phyloP scores from a whole-genome alignment of 2,113 vertebrate genomes.

The Steatornis caripensis region DNA sequence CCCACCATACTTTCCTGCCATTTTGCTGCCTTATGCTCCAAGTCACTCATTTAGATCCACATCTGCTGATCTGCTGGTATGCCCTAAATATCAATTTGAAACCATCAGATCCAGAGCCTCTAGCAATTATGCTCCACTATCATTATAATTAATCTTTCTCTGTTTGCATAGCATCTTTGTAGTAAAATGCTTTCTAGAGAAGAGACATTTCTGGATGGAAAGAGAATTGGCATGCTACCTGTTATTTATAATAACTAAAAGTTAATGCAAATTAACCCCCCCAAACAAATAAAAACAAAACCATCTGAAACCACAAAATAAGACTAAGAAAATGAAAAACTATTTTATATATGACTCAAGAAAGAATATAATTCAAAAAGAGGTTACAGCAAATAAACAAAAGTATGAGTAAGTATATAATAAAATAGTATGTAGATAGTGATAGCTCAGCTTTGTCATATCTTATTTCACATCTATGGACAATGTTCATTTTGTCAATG shows the following conservation, averaged over 20 bases:
- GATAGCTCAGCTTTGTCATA: not conserved
- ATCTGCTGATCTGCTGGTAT: not conserved
- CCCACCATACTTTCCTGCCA: not conserved
- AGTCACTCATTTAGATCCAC: slow-evolving; percentile 1
- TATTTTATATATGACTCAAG: not conserved
- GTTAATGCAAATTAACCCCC: not conserved
- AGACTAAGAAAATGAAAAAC: not conserved
- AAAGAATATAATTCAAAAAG: not conserved
- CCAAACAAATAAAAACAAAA: not conserved
- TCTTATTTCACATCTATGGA: not conserved
- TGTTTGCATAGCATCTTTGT: not conserved
- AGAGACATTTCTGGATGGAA: not conserved
- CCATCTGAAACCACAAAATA: not conserved
- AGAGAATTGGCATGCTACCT: not conserved
- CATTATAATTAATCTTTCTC: not conserved
- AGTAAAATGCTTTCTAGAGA: not conserved
- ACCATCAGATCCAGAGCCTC: not conserved
- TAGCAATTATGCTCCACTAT: not conserved
- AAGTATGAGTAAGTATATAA: not conserved
- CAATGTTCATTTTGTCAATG: not conserved
- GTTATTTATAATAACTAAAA: not conserved
- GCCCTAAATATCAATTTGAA: slow-evolving; percentile 32
- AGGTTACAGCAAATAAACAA: not conserved
- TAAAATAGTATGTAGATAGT: not conserved
- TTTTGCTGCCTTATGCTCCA: not conserved